These are phyloP conservation scores for Luperina nickerlii DNA, from an alignment of 2,888 invertebrate species.

Conservation along the genomic window DNA sequence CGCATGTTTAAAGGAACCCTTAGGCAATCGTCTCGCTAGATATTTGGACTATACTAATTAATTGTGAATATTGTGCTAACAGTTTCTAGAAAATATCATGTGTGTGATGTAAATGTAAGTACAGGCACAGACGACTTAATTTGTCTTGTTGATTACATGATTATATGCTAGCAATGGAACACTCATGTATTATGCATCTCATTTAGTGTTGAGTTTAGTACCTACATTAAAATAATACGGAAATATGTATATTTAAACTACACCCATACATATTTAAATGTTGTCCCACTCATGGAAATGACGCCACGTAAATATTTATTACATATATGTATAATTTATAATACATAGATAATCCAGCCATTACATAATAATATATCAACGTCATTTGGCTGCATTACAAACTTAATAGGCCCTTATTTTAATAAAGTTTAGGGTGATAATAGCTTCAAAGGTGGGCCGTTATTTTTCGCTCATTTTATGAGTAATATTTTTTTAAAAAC, in stretches of 20 bases:
- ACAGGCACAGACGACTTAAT: not conserved
- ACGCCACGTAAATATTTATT: constrained; percentile 32
- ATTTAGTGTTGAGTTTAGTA: constrained; percentile 28
- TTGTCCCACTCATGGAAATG: constrained; percentile 28
- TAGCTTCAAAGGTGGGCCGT: constrained; percentile 22
- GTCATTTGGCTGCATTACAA: constrained; percentile 61
- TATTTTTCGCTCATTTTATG: constrained; percentile 51
- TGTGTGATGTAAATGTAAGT: not conserved
- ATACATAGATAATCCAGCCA: constrained; percentile 40
- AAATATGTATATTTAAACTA: constrained; percentile 40
- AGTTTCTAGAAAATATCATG: not conserved
- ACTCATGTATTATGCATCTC: constrained; percentile 43
- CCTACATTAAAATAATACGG: constrained; percentile 26
- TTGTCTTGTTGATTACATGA: constrained; percentile 30
- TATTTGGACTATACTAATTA: too few species aligned
- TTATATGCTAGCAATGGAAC: not conserved
- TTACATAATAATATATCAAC: constrained; percentile 42
- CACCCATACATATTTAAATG: constrained; percentile 44
- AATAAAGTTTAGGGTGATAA: constrained; percentile 36
- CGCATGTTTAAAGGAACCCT: too few species aligned
- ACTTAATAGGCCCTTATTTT: constrained; percentile 36
- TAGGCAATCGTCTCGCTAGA: too few species aligned
- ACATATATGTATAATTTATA: constrained; percentile 26
- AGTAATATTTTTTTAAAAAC: not conserved
- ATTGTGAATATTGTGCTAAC: too few species aligned